A percentile compares a stretch with the other conserved stretches of the same genome.
phyloP scores from a whole-genome alignment of 2,113 vertebrate species.

The Coturnix japonica region DNA sequence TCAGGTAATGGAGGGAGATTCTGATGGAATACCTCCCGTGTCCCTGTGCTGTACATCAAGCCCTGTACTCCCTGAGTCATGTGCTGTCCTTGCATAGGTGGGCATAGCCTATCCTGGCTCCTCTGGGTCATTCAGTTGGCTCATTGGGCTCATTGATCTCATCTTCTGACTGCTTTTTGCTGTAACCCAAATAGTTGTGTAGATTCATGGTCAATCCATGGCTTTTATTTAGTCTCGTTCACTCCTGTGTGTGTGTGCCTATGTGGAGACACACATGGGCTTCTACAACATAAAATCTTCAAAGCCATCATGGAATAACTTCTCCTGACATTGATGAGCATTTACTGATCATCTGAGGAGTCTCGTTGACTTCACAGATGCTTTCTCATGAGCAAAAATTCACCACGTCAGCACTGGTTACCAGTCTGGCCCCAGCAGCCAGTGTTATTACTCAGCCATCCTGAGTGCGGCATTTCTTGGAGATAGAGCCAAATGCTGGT shows the following conservation, averaged over 20 bases:
- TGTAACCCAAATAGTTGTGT: not conserved
- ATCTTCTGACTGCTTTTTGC: constrained; percentile 7
- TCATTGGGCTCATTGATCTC: constrained; percentile 30
- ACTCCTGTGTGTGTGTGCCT: not conserved
- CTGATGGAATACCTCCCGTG: not conserved
- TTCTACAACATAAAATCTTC: not conserved
- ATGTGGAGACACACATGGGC: not conserved
- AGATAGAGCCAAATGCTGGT: not conserved
- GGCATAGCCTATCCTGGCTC: not conserved
- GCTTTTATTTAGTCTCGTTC: not conserved
- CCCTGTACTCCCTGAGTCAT: not conserved
- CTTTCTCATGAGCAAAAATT: constrained; percentile 1
- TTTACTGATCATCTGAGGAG: constrained; percentile 42
- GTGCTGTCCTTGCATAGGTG: not conserved
- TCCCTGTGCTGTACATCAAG: not conserved
- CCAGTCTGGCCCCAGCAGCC: not conserved
- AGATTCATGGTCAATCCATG: not conserved
- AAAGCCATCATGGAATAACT: constrained; percentile 2
- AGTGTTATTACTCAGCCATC: not conserved
- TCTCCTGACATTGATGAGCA: constrained; percentile 5
- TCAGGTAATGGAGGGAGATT: not conserved
- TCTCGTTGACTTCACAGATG: not conserved
- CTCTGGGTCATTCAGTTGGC: not conserved
- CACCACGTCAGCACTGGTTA: not conserved
- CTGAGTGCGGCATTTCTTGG: not conserved